These are phyloP conservation scores for Magallana angulata DNA, from an alignment of 1,140 invertebrate species.

Conservation along the genomic window DNA sequence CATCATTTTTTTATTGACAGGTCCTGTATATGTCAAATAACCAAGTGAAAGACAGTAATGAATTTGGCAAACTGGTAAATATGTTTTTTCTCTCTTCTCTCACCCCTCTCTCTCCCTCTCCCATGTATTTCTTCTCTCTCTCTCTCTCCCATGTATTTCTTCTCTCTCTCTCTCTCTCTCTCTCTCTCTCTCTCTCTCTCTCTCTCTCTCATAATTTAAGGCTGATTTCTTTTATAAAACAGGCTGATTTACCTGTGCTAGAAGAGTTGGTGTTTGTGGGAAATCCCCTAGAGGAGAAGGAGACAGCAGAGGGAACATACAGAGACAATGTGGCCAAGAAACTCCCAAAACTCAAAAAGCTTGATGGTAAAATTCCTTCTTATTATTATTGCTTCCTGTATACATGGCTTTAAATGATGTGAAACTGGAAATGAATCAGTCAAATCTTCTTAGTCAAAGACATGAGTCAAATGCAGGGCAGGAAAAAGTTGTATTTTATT, in stretches of 20 bases:
- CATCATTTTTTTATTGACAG: constrained; percentile 50
- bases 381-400: no score
- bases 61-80: constrained; percentile 87
- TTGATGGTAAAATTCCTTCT: constrained; percentile 84
- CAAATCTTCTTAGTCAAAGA: no score
- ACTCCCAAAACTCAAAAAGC: constrained; percentile 89
- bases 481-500: no score
- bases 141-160: not conserved
- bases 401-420: no score
- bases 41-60: constrained; percentile 90
- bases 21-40: constrained; percentile 84
- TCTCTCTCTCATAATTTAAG: not conserved
- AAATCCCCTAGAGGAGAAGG: constrained; percentile 89
- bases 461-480: no score
- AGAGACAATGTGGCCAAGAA: constrained; percentile 86
- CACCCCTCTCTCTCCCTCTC: not conserved
- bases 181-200: not conserved
- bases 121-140: not conserved
- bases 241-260: constrained; percentile 80
- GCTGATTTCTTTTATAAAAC: constrained; percentile 44
- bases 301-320: constrained; percentile 83
- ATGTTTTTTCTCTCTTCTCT: not conserved
- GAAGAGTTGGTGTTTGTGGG: constrained; percentile 75
- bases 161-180: not conserved
- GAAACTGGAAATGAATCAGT: no score